phyloP scores from a whole-genome alignment of 2,888 invertebrate genomes.

The Spisula subtruncata region DNA sequence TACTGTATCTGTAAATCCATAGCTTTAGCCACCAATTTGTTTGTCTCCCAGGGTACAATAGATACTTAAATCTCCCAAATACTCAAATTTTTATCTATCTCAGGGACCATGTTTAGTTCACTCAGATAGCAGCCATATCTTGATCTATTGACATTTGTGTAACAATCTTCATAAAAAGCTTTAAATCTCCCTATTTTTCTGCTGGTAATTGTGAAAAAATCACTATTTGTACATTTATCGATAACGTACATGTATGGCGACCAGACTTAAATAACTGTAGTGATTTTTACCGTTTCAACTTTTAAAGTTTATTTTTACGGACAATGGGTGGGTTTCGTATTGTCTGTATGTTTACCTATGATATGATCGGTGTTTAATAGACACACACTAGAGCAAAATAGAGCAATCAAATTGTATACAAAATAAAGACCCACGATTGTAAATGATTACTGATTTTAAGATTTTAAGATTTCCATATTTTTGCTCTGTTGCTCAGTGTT shows the following conservation, averaged over 20 bases:
- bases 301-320: neutral
- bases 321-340: neutral
- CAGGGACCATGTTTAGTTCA: neutral
- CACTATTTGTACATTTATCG: neutral
- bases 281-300: constrained; percentile 6
- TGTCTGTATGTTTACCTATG: constrained; percentile 3
- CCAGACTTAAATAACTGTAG: neutral
- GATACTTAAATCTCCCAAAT: neutral
- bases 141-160: neutral
- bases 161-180: neutral
- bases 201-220: neutral
- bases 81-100: constrained; percentile 3
- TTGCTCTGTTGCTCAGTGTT: neutral
- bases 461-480: neutral
- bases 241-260: neutral
- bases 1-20: neutral
- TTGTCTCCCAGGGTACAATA: neutral
- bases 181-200: neutral
- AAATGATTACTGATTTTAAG: neutral
- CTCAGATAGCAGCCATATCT: neutral
- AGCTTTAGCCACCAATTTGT: neutral
- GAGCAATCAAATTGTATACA: constrained; percentile 26
- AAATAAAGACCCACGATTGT: neutral
- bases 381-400: neutral
- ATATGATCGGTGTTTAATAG: neutral